Base-by-base conservation (phyloP, 2,888 invertebrate genomes). In the Sinelater perroti region DNA sequence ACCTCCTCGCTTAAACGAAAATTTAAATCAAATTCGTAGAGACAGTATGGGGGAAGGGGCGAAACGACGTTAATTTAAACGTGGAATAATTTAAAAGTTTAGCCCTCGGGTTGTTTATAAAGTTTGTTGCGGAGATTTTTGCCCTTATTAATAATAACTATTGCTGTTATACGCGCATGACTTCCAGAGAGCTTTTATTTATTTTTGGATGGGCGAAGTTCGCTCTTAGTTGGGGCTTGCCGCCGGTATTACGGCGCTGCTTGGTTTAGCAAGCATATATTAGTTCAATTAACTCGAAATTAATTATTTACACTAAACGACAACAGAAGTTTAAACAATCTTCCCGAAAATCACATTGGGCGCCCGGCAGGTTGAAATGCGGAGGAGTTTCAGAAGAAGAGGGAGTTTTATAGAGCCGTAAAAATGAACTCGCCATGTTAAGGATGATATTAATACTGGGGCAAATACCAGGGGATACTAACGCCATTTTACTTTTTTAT, bases 261-360 rank as follows among this genome's bases (percentile, higher is more conserved):
- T 28, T 14, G 28, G 30, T 17, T n/a, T n/a, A n/a, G n/a, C n/a
- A n/a, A n/a, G n/a, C n/a, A n/a, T n/a, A n/a, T n/a, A n/a, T n/a
- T n/a, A n/a, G n/a, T n/a, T n/a, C n/a, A 44, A 44, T 44, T 44
- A 44, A 44, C 30, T 26, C 28, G 26, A 28, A 28, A 44, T 44
- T 16, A 44, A n/a, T n/a, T n/a, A n/a, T n/a, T n/a, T n/a, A n/a
- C n/a, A n/a, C n/a, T n/a, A n/a, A 44, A 44, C 10, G 18, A 18
- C 26, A 44, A 44, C 28, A 44, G 24, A 40, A 28, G 26, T 44
- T 44, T 44, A 28, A 30, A 28, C 28, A 28, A 44, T 16, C 44
- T 28, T 28, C 20, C 42, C 6, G 16, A 16, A n/a, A 44, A 24
- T 44, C 44, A 28, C 2, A 30, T 28, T 44, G 4, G 11, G 4